phyloP scores from a whole-genome alignment of 2,888 invertebrate genomes.

The Drymonia ruficornis region DNA sequence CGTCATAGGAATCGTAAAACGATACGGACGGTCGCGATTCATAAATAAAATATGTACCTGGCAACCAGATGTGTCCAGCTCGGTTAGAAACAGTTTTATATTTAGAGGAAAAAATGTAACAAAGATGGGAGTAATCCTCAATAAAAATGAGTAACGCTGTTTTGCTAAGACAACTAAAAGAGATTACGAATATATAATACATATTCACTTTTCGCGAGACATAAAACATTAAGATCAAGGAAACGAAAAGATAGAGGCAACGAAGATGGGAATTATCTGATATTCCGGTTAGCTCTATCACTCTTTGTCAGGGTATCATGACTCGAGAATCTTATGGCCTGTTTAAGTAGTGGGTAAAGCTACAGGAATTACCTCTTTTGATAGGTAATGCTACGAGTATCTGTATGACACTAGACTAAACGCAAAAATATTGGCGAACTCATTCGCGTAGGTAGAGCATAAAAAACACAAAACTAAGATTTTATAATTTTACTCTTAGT shows the following conservation, averaged over 20 bases:
- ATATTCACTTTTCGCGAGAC: background rate
- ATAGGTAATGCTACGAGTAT: too few species aligned
- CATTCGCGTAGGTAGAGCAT: too few species aligned
- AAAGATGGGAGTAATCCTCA: slow-evolving; percentile 10
- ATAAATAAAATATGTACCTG: slow-evolving; percentile 59
- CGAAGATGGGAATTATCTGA: too few species aligned
- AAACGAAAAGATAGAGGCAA: background rate
- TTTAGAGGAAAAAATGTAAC: slow-evolving; percentile 23
- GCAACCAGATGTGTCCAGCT: slow-evolving; percentile 52
- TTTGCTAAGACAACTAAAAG: slow-evolving; percentile 34
- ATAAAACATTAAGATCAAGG: background rate
- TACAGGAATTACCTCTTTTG: too few species aligned
- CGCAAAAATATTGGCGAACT: too few species aligned
- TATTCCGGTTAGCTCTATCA: too few species aligned
- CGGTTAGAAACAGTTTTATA: slow-evolving; percentile 17
- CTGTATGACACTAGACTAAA: too few species aligned
- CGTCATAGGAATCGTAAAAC: slow-evolving; percentile 50
- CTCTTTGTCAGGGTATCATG: too few species aligned
- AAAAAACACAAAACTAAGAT: too few species aligned
- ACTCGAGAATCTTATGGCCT: too few species aligned
- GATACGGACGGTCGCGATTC: slow-evolving; percentile 48
- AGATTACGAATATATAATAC: background rate
- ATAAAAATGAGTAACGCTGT: slow-evolving; percentile 38
- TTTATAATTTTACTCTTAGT: too few species aligned
- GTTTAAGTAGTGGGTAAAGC: too few species aligned